These are phyloP conservation scores for Drosophila melanica DNA, from an alignment of 1,140 invertebrate species.

Conservation along the genomic window DNA sequence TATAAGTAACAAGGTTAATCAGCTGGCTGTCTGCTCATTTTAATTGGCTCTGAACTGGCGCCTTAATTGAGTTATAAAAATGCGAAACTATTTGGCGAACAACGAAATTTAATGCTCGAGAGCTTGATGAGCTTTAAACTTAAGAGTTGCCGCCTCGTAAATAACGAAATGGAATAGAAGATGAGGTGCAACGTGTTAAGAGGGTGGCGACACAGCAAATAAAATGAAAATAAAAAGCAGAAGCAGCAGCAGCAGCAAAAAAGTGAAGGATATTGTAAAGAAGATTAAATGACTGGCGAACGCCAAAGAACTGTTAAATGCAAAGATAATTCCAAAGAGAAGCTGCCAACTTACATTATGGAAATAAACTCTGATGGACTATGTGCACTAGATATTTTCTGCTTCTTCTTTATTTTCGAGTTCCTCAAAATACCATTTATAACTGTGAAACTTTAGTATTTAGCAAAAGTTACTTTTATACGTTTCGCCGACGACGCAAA, in stretches of 20 bases:
- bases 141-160: conserved; percentile 63
- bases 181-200: conserved; percentile 47
- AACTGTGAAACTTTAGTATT: too few species aligned
- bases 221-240: not conserved
- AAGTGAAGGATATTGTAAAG: conserved; percentile 13
- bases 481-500: too few species aligned
- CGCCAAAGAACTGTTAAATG: not conserved
- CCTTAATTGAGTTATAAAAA: conserved; percentile 80
- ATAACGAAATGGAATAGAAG: conserved; percentile 70
- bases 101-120: conserved; percentile 48
- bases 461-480: too few species aligned
- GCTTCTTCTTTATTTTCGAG: too few species aligned
- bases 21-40: conserved; percentile 72
- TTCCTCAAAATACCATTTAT: too few species aligned
- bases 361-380: too few species aligned
- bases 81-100: conserved; percentile 70
- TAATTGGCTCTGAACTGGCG: conserved; percentile 70
- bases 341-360: not conserved
- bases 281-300: conserved; percentile 34
- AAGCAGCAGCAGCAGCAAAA: not conserved
- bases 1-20: conserved; percentile 67
- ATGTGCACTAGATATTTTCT: too few species aligned
- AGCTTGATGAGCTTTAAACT: conserved; percentile 77
- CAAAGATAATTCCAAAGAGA: not conserved
- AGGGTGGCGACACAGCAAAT: not conserved